Percentiles rank a stretch among this genome's conserved stretches.
Conservation (phyloP, 2,113 vertebrate genomes). For the Neomonachus schauinslandi region DNA sequence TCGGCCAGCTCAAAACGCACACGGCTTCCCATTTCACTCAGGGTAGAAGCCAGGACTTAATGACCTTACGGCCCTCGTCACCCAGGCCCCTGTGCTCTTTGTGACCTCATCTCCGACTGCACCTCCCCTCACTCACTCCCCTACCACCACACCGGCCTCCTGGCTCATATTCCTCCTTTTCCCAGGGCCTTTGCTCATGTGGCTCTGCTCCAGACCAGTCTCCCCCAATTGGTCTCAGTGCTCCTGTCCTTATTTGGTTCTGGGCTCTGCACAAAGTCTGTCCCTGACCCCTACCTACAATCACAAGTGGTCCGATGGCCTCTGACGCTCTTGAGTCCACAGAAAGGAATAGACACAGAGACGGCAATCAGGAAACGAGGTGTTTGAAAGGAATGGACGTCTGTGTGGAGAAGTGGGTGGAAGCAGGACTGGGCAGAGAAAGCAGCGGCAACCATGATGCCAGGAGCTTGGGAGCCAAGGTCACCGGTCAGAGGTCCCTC, state of each 20-base stretch:
- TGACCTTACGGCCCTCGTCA: fast-evolving
- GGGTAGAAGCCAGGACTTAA: background rate
- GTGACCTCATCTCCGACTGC: background rate
- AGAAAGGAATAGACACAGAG: background rate
- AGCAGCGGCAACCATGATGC: fast-evolving
- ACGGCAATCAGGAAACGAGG: too few species aligned
- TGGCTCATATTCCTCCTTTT: background rate
- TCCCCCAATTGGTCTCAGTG: fast-evolving
- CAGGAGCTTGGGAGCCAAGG: background rate
- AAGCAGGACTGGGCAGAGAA: background rate
- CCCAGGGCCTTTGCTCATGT: background rate
- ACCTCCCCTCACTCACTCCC: too few species aligned
- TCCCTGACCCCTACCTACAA: background rate
- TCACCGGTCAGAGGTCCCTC: fast-evolving
- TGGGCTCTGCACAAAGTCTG: background rate
- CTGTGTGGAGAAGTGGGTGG: background rate
- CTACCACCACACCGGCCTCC: background rate
- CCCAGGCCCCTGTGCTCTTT: too few species aligned
- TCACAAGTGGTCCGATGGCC: fast-evolving
- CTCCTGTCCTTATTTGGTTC: background rate
- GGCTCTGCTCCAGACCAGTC: fast-evolving
- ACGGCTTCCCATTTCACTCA: background rate
- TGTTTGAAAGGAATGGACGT: too few species aligned
- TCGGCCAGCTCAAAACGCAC: background rate
- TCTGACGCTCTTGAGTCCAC: background rate